These are phyloP conservation scores for Tetraneura akinire DNA, from an alignment of 1,140 invertebrate species.

Conservation along the genomic window DNA sequence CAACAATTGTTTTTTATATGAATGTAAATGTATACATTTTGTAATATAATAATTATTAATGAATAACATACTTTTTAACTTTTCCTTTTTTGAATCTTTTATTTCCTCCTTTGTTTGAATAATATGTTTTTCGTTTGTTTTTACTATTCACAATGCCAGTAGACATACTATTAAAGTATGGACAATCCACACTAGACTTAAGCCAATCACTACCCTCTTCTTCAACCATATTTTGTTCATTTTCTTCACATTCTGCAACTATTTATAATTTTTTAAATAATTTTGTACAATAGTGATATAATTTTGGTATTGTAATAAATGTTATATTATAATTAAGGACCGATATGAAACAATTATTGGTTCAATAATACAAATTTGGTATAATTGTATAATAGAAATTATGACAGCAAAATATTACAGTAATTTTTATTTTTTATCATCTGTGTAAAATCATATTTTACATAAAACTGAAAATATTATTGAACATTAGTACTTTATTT, in stretches of 20 bases:
- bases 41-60: background rate
- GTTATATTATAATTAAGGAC: too few relatives aligned
- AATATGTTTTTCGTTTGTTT: slow-evolving; percentile 30
- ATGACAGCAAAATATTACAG: too few relatives aligned
- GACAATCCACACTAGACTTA: slow-evolving; percentile 36
- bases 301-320: too few relatives aligned
- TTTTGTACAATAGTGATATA: too few relatives aligned
- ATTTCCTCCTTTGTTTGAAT: slow-evolving; percentile 38
- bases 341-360: too few relatives aligned
- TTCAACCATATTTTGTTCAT: slow-evolving; percentile 4
- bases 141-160: background rate
- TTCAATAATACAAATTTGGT: too few relatives aligned
- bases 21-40: background rate
- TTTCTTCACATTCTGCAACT: slow-evolving; percentile 37
- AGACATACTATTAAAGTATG: slow-evolving; percentile 34
- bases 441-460: too few relatives aligned
- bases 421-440: too few relatives aligned
- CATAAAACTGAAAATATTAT: too few relatives aligned
- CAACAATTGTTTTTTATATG: too few relatives aligned
- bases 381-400: too few relatives aligned
- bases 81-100: slow-evolving; percentile 40
- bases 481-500: too few relatives aligned
- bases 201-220: slow-evolving; percentile 26
- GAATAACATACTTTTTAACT: slow-evolving; percentile 14
- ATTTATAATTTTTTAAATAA: background rate